Evolutionary conservation across 2,888 invertebrate species (phyloP), one percentile per base, ranked within the genome.

Genomic region (Thalpophila matura): DNA sequence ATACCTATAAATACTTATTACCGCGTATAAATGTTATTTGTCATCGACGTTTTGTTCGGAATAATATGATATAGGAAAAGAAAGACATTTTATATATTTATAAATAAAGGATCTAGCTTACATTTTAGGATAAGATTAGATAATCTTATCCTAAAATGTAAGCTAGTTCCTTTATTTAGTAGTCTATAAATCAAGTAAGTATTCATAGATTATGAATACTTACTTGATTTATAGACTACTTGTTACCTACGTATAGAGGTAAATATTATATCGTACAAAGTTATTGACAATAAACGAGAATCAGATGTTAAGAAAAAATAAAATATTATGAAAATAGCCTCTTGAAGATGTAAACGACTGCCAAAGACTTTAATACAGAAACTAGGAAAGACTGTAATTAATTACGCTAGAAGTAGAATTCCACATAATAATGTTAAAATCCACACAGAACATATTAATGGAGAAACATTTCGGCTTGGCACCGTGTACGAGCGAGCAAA

Each of bases 381-480:
- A 63, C 50, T 57, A 47, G 45, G 24, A 57, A 57, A 64, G 26
- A 57, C 24, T 45, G 35, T 53, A 49, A 59, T 71, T 64, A 65
- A 65, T 71, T 43, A 58, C 22, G 31, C 35, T 27, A 60, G 29
- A 51, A 37, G 60, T 42, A 51, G 37, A 64, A 64, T 42, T 47
- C 40, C 35, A 60, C 42, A 51, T 51, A 51, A 53, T 61, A 51
- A 51, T 42, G 55, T 50, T 72, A 54, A 51, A 60, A 60, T 54
- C 54, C 33, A 38, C 60, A 43, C 45, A 45, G 60, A 70, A 72
- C 66, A 55, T 66, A 66, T 72, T 66, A 70, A 61, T 72, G 55
- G 50, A 59, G 70, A 55, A 72, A 72, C 66, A 60, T 66, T 66
- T 66, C 42, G 51, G 46, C 47, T 72, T 72, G 61, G 70, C 66